phyloP scores from a whole-genome alignment of 2,888 invertebrate species.

The Biston stratarius region DNA sequence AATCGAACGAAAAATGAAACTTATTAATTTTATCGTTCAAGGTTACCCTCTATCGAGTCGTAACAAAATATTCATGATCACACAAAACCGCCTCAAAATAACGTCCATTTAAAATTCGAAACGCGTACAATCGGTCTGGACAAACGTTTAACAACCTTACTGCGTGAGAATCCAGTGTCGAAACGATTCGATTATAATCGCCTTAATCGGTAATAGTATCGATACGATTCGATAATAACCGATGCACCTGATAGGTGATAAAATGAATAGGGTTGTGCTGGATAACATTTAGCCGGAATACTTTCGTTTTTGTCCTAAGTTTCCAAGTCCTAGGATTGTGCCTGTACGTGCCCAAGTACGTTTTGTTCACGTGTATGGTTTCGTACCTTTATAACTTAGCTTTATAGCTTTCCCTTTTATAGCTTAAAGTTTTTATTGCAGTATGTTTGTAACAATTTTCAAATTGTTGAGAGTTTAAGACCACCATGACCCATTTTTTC shows the following conservation, averaged over 20 bases:
- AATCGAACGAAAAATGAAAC: background rate
- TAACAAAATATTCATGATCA: conserved; percentile 5
- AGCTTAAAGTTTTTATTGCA: conserved; percentile 9
- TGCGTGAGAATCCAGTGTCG: conserved; percentile 52
- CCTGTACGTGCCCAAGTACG: no score
- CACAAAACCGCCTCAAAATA: conserved; percentile 16
- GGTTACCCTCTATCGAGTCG: background rate
- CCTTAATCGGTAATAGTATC: conserved; percentile 48
- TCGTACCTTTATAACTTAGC: background rate
- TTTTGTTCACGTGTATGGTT: background rate
- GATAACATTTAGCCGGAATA: conserved; percentile 1
- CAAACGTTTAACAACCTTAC: conserved; percentile 43
- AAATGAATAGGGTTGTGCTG: conserved; percentile 8
- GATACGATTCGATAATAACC: conserved; percentile 37
- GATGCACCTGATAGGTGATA: conserved; percentile 18
- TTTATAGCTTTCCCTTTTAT: conserved; percentile 7
- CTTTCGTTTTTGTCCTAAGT: background rate
- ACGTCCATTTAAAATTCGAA: conserved; percentile 47
- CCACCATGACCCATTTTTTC: background rate
- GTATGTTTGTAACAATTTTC: background rate
- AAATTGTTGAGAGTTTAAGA: background rate
- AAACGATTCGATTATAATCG: conserved; percentile 49
- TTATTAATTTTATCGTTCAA: conserved; percentile 1
- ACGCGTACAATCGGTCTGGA: conserved; percentile 38
- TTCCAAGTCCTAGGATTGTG: background rate